Evolutionary conservation across 2,113 vertebrate genomes (phyloP).

Genomic region (Oophaga pumilio): DNA sequence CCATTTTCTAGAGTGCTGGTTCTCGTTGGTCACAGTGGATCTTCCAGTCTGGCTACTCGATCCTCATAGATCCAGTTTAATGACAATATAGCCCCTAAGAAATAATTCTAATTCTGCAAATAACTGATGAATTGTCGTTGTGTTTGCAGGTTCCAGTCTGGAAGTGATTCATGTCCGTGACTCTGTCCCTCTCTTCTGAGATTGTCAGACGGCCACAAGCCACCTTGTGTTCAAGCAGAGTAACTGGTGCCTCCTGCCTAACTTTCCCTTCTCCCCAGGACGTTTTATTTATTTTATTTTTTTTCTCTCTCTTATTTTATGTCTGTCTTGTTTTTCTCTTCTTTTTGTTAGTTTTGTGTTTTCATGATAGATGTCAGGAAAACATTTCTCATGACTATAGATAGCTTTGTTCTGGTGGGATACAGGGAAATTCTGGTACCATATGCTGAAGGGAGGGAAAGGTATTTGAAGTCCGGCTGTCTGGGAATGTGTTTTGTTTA

Average conservation of each 20-base stretch:
- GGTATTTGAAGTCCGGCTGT: constrained; percentile 61
- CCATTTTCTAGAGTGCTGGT: neutral
- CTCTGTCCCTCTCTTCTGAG: constrained; percentile 44
- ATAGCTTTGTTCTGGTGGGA: constrained; percentile 36
- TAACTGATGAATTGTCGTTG: neutral
- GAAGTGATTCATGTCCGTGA: constrained; percentile 44
- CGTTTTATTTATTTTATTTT: constrained; percentile 62
- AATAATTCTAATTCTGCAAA: neutral
- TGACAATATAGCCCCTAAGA: neutral
- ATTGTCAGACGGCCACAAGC: constrained; percentile 38
- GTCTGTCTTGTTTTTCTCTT: constrained; percentile 69
- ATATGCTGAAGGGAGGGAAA: constrained; percentile 67
- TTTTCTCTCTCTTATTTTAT: constrained; percentile 44
- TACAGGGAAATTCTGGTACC: constrained; percentile 64
- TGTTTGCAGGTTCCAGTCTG: constrained; percentile 37
- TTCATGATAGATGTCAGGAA: constrained; percentile 44
- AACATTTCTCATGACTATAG: constrained; percentile 53
- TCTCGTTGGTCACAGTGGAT: neutral
- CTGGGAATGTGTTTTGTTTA: constrained; percentile 67
- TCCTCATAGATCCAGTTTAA: neutral
- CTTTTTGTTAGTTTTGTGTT: constrained; percentile 55
- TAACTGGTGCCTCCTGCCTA: constrained; percentile 57
- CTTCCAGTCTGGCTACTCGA: neutral
- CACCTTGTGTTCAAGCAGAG: constrained; percentile 49
- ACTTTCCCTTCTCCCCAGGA: constrained; percentile 57